phyloP scores from a whole-genome alignment of 2,113 vertebrate genomes.

The Prionailurus viverrinus region DNA sequence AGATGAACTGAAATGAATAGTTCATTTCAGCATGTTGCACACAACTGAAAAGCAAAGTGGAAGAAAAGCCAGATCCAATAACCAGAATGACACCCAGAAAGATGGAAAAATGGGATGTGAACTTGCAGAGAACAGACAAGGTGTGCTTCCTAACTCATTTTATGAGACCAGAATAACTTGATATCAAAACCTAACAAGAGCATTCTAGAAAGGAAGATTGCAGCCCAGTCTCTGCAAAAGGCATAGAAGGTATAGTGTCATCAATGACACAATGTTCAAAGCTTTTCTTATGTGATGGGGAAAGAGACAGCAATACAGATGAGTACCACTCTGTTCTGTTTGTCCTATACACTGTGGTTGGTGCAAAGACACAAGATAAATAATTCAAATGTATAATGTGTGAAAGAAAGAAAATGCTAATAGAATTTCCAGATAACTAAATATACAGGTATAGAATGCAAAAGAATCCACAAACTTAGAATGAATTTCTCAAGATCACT shows the following conservation, averaged over 20 bases:
- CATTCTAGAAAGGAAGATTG: slow-evolving; percentile 20
- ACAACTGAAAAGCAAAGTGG: not conserved
- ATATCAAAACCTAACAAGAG: not conserved
- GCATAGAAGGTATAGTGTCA: not conserved
- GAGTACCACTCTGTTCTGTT: not conserved
- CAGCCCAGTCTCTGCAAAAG: not conserved
- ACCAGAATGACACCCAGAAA: not conserved
- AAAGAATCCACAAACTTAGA: not conserved
- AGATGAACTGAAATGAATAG: not conserved
- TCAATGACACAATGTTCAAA: not conserved
- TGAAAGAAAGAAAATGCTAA: not conserved
- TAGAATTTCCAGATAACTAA: not conserved
- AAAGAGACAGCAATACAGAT: not conserved
- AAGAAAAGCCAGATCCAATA: not conserved
- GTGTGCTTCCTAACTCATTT: not conserved
- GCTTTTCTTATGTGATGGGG: not conserved
- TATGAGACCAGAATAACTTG: not conserved
- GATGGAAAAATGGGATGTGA: not conserved
- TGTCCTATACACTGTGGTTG: not conserved
- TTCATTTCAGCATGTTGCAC: not conserved
- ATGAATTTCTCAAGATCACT: not conserved
- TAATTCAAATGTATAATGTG: not conserved
- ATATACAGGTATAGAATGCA: not conserved
- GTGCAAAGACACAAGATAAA: not conserved
- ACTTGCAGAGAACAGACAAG: not conserved